Conservation (phyloP, 92 coral and sea anemone genomes). For the Actinernus sp. region DNA sequence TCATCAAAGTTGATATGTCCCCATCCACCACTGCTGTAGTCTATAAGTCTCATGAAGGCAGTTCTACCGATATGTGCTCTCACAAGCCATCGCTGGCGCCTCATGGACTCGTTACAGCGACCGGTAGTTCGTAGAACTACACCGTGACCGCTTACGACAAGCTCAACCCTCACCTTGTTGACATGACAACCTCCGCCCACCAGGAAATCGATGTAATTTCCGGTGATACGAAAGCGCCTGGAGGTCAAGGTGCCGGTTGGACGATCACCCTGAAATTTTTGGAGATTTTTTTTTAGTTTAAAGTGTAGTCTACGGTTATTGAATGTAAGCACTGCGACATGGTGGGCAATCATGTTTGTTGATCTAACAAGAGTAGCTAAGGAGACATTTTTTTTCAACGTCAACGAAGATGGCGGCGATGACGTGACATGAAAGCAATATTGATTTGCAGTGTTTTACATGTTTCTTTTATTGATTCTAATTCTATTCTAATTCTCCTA, state of each 20-base stretch:
- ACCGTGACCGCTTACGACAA: constrained; percentile 58
- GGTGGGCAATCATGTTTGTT: too few relatives aligned
- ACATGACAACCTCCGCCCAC: constrained; percentile 60
- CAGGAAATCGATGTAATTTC: constrained; percentile 53
- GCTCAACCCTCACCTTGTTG: constrained; percentile 37
- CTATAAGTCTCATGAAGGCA: constrained; percentile 58
- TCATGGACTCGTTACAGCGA: constrained; percentile 45
- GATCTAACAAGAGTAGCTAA: too few relatives aligned
- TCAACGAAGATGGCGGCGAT: too few relatives aligned
- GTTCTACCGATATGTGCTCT: constrained; percentile 41
- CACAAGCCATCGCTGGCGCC: constrained; percentile 52
- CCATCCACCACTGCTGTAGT: constrained; percentile 60
- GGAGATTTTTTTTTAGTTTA: too few relatives aligned
- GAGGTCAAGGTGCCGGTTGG: constrained; percentile 56
- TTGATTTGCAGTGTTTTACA: too few relatives aligned
- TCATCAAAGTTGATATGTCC: constrained; percentile 77
- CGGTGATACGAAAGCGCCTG: constrained; percentile 44
- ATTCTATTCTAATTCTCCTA: too few relatives aligned
- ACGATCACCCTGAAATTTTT: constrained; percentile 35
- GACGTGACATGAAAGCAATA: too few relatives aligned
- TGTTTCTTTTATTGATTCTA: too few relatives aligned
- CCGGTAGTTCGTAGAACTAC: constrained; percentile 61
- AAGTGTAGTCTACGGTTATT: too few relatives aligned
- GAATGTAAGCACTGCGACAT: too few relatives aligned
- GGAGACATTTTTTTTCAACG: too few relatives aligned